phyloP scores from a whole-genome alignment of 1,140 invertebrate species.

The Lordiphosa stackelbergi region DNA sequence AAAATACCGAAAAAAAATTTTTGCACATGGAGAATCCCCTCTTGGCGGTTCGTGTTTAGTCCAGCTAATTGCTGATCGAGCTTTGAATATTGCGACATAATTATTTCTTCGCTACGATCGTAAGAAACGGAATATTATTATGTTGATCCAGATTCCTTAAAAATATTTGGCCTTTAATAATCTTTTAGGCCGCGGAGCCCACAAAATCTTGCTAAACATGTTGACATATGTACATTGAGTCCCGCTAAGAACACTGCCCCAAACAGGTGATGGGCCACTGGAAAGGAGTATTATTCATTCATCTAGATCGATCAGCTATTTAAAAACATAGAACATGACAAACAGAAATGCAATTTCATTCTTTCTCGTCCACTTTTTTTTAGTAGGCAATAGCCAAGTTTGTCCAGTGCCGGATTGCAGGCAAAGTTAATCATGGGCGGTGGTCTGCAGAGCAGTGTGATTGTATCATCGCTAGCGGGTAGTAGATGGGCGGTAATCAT shows the following conservation, averaged over 20 bases:
- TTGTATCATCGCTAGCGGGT: conserved; percentile 86
- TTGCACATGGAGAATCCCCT: no score
- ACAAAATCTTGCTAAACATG: conserved; percentile 13
- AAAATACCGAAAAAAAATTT: no score
- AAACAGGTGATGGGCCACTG: conserved; percentile 1
- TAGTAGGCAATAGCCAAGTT: conserved; percentile 94
- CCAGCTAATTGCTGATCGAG: no score
- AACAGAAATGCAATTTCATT: conserved; percentile 57
- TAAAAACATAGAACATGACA: conserved; percentile 30
- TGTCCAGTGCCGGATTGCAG: conserved; percentile 95
- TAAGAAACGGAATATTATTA: no score
- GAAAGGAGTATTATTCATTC: neutral
- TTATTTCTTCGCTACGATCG: no score
- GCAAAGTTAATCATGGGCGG: conserved; percentile 99
- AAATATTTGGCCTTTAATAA: no score
- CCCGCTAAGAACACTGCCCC: conserved; percentile 1
- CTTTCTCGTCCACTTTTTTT: conserved; percentile 35
- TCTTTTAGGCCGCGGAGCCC: no score
- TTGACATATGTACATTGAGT: conserved; percentile 23
- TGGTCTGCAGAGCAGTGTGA: conserved; percentile 96
- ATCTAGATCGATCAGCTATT: conserved; percentile 22
- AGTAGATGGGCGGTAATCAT: conserved; percentile 95
- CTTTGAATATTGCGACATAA: no score
- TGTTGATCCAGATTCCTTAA: no score
- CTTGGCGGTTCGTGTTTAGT: no score